Percentiles rank a stretch among this genome's conserved stretches.
These are phyloP conservation scores for Notodonta dromedarius DNA, from an alignment of 2,888 invertebrate species.

Conservation along the genomic window DNA sequence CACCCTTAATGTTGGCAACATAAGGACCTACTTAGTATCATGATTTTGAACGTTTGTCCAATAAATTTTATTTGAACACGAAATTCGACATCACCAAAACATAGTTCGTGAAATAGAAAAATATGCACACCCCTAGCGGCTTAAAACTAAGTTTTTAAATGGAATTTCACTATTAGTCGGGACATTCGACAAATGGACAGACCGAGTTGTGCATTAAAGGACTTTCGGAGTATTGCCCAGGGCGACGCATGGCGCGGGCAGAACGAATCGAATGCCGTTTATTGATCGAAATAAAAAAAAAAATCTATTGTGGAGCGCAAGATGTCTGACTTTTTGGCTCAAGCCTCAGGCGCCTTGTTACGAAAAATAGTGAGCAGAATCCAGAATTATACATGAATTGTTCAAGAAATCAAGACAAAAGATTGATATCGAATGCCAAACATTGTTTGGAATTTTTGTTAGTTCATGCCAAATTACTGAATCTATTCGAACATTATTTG, in stretches of 20 bases:
- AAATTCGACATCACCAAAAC: conserved; percentile 20
- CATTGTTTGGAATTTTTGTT: not conserved
- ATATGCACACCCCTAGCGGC: conserved; percentile 36
- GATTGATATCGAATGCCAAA: not conserved
- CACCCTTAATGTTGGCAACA: no score
- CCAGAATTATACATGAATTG: conserved; percentile 3
- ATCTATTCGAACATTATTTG: no score
- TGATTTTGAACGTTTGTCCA: no score
- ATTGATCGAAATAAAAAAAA: conserved; percentile 44
- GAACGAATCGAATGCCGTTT: conserved; percentile 45
- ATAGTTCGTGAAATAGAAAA: conserved; percentile 40
- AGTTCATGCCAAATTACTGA: not conserved
- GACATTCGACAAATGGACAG: conserved; percentile 64
- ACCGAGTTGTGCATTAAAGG: conserved; percentile 63
- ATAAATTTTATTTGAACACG: no score
- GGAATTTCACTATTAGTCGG: conserved; percentile 63
- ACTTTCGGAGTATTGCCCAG: conserved; percentile 54
- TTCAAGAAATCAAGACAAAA: not conserved
- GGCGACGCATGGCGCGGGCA: conserved; percentile 53
- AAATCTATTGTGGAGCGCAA: conserved; percentile 40
- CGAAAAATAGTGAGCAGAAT: not conserved
- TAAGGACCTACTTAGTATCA: no score
- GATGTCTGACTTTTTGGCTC: conserved; percentile 41
- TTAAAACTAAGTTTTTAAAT: conserved; percentile 57
- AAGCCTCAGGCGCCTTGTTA: conserved; percentile 36